Evolutionary conservation across 1,140 invertebrate genomes (phyloP).

Genomic region (Drosophila navojoa): DNA sequence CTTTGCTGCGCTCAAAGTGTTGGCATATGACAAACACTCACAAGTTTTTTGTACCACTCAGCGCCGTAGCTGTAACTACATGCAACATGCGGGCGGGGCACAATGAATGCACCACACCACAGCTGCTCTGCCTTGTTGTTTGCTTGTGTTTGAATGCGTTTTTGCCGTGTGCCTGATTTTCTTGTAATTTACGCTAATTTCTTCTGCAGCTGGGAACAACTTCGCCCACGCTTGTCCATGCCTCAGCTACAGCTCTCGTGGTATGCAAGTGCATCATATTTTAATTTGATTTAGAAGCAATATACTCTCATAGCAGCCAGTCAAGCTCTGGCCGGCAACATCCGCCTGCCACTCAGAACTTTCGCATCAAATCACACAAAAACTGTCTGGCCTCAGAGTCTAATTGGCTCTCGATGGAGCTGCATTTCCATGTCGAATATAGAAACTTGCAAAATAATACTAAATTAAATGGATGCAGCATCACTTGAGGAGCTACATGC

Average conservation of each 20-base stretch:
- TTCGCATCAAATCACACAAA: constrained; percentile 8
- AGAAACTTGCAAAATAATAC: too few species aligned
- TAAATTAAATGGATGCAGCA: too few species aligned
- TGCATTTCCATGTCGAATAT: not conserved
- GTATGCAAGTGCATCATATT: not conserved
- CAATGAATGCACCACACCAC: constrained; percentile 23
- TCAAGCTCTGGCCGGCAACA: not conserved
- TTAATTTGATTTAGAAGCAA: too few species aligned
- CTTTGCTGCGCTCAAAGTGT: constrained; percentile 63
- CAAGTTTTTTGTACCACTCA: constrained; percentile 67
- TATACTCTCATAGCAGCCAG: not conserved
- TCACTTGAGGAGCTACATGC: too few species aligned
- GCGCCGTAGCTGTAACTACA: constrained; percentile 24
- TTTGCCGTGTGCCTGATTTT: constrained; percentile 33
- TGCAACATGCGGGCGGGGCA: constrained; percentile 39
- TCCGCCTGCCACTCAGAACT: not conserved
- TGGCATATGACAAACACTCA: constrained; percentile 80
- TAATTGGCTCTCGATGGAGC: not conserved
- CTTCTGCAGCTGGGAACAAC: constrained; percentile 5
- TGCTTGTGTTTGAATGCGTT: constrained; percentile 1
- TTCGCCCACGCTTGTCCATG: not conserved
- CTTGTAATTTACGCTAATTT: constrained; percentile 45
- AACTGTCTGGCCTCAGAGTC: not conserved
- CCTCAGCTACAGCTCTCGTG: not conserved
- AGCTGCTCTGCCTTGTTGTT: constrained; percentile 19